Percentiles rank a stretch among this genome's conserved stretches.
These are phyloP conservation scores for Serinus canaria DNA, from an alignment of 2,113 vertebrate genomes.

Conservation along the genomic window DNA sequence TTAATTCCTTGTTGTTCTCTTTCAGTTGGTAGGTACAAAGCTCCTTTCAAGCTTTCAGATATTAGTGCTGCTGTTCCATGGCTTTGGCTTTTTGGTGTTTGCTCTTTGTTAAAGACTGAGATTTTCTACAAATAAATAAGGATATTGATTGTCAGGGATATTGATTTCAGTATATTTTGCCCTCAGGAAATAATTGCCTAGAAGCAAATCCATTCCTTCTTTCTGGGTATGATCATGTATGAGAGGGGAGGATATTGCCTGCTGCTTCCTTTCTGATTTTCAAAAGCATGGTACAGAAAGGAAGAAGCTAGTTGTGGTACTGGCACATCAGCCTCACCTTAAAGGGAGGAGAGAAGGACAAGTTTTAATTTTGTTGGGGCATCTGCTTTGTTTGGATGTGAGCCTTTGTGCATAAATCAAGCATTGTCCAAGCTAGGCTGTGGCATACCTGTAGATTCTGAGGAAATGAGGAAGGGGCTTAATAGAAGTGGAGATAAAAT, in stretches of 20 bases:
- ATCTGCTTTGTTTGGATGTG: background rate
- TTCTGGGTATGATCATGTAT: background rate
- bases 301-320: background rate
- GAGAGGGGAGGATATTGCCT: background rate
- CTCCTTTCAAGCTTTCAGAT: background rate
- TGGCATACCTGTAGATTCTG: background rate
- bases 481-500: background rate
- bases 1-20: background rate
- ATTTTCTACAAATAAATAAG: background rate
- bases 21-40: background rate
- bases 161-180: background rate
- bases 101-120: background rate
- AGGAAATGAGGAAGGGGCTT: background rate
- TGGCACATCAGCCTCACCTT: background rate
- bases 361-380: background rate
- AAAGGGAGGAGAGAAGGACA: background rate
- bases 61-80: background rate
- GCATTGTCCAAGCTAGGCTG: background rate
- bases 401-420: background rate
- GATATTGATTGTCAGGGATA: background rate
- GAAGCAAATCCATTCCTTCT: background rate
- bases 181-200: background rate
- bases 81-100: background rate
- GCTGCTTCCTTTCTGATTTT: background rate
- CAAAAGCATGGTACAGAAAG: background rate